A percentile compares a stretch with the other conserved stretches of the same genome.
Evolutionary conservation across 2,888 invertebrate species (phyloP).

Genomic region (Chaetogeoica ovagalla): DNA sequence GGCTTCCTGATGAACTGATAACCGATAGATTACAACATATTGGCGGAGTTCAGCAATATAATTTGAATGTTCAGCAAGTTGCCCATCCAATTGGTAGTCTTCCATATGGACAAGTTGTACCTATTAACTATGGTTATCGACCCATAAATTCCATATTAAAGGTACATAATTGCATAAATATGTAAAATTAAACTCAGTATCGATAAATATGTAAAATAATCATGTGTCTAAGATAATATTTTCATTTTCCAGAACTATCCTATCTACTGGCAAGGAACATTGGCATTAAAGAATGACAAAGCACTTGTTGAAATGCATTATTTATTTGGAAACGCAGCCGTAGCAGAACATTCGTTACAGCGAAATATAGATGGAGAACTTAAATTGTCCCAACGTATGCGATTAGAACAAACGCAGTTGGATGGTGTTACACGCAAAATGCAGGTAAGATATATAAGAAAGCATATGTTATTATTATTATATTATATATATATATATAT

Average conservation of each 20-base stretch:
- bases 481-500: constrained; percentile 1
- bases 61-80: constrained; percentile 10
- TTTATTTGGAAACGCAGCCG: constrained; percentile 88
- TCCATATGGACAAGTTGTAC: constrained; percentile 40
- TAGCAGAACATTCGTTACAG: constrained; percentile 86
- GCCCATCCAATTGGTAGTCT: constrained; percentile 45
- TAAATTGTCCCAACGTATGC: constrained; percentile 95
- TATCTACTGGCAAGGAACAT: constrained; percentile 94
- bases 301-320: constrained; percentile 99
- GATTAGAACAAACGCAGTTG: constrained; percentile 91
- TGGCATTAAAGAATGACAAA: constrained; percentile 94
- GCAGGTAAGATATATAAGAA: constrained; percentile 69
- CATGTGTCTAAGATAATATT: constrained; percentile 25
- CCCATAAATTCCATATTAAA: constrained; percentile 35
- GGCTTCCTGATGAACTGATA: constrained; percentile 32
- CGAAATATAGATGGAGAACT: constrained; percentile 77
- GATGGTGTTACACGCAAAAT: constrained; percentile 95
- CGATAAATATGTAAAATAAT: not conserved
- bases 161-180: constrained; percentile 9
- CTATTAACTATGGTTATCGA: constrained; percentile 40
- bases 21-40: constrained; percentile 32
- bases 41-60: constrained; percentile 20
- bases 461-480: not conserved
- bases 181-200: not conserved
- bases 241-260: constrained; percentile 77